phyloP scores from a whole-genome alignment of 2,888 invertebrate genomes.

The Drosophila borborema region DNA sequence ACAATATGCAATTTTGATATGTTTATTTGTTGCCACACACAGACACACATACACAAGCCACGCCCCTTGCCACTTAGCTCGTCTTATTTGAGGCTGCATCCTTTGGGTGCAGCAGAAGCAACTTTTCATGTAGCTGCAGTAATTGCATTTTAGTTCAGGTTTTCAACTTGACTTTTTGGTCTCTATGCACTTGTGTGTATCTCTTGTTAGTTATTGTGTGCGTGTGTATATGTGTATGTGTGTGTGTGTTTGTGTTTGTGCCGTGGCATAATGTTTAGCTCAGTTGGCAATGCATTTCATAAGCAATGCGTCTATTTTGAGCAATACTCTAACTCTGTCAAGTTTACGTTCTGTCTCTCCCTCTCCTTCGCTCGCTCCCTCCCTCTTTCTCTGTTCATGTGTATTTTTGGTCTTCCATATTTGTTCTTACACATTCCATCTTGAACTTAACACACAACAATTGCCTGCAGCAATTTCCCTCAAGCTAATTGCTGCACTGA shows the following conservation, averaged over 20 bases:
- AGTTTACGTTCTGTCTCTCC: neutral
- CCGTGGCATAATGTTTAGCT: constrained; percentile 51
- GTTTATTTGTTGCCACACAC: constrained; percentile 68
- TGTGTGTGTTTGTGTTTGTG: neutral
- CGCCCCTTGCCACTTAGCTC: constrained; percentile 30
- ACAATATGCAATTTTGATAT: constrained; percentile 80
- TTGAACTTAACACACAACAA: constrained; percentile 1
- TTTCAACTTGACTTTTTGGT: constrained; percentile 37
- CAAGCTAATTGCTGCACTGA: constrained; percentile 23
- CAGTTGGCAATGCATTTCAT: constrained; percentile 48
- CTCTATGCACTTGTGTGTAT: constrained; percentile 23
- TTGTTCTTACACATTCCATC: constrained; percentile 12
- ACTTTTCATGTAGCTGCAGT: constrained; percentile 49
- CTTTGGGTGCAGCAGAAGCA: constrained; percentile 39
- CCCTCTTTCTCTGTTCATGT: neutral
- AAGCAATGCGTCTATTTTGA: constrained; percentile 29
- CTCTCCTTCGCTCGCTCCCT: neutral
- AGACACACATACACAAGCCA: neutral
- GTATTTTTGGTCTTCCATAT: neutral
- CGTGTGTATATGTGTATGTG: neutral
- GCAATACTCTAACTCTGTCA: neutral
- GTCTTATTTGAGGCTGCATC: constrained; percentile 18
- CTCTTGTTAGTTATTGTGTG: neutral
- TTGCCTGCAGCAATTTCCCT: constrained; percentile 12
- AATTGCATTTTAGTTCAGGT: constrained; percentile 70